phyloP scores from a whole-genome alignment of 2,113 vertebrate genomes.

The Dipodomys stephensi region DNA sequence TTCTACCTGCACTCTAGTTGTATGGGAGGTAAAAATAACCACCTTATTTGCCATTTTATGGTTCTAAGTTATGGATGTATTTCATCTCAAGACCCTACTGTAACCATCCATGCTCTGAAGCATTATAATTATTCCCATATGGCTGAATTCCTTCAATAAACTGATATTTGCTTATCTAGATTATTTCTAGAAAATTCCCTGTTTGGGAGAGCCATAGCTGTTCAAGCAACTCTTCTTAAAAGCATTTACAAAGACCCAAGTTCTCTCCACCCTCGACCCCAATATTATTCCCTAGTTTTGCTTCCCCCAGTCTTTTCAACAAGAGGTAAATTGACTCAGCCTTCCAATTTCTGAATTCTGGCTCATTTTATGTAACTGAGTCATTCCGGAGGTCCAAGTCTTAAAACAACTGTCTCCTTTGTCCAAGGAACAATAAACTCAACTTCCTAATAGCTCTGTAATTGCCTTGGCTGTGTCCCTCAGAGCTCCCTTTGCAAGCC shows the following conservation, averaged over 20 bases:
- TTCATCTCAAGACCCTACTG: background rate
- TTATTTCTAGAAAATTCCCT: background rate
- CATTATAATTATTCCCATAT: background rate
- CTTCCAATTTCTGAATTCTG: slow-evolving; percentile 17
- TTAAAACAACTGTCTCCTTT: slow-evolving; percentile 1
- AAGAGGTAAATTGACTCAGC: background rate
- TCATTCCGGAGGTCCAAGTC: background rate
- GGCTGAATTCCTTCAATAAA: background rate
- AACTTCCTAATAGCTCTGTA: background rate
- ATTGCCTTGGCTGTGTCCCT: background rate
- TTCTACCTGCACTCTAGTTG: background rate
- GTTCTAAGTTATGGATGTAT: background rate
- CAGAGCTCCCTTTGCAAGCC: background rate
- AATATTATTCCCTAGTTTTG: background rate
- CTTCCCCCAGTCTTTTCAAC: background rate
- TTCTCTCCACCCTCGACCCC: background rate
- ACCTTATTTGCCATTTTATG: background rate
- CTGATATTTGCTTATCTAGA: too few relatives aligned
- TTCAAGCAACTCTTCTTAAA: background rate
- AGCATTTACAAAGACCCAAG: background rate
- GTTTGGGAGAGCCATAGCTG: background rate
- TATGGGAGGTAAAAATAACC: background rate
- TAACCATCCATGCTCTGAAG: background rate
- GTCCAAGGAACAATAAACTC: slow-evolving; percentile 12
- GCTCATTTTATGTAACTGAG: background rate